Base-by-base conservation (phyloP, 2,888 invertebrate genomes). In the Lysandra coridon region DNA sequence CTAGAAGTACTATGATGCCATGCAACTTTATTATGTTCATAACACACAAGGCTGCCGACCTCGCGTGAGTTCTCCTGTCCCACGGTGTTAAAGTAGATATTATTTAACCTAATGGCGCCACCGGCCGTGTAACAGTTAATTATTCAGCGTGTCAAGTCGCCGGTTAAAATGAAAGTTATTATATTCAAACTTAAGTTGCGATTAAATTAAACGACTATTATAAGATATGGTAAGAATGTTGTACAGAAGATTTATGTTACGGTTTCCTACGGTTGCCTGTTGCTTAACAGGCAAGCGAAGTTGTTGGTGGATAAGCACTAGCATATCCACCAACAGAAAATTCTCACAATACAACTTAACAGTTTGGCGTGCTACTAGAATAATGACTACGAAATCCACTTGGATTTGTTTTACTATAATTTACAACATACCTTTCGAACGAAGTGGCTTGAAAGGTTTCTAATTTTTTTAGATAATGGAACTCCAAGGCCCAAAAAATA, bases 1-100 rank as follows among this genome's bases (percentile, higher is more conserved):
- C 17, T 37, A 69, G 4, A 6, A 33, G 33, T 30, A 0, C 10
- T 30, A 30, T 64, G 23, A 23, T 23, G 64, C 23, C 12, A 64
- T 23, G 64, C 23, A 30, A 64, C 64, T 7, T 3, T 30, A 64
- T 5, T 17, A 37, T 4, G 69, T 17, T 37, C 37, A 69, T 37
- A 69, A 37, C 33, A 30, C 14, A 69, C 69, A 6, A 69, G 33
- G 69, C 33, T 37, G 14, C 30, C 64, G 69, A 14, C 69, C 37
- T 33, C 69, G 69, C 69, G 69, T 69, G 69, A 37, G 33, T 69
- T 69, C 69, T 1, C 69, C 1, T 69, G 69, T 69, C 69, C 69
- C 69, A 69, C 69, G 69, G 33, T 37, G 69, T 69, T 69, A 37
- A 69, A 30, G 30, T 69, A 37, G 33, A 14, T 69, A 30, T 69